Evolutionary conservation across 2,113 vertebrate genomes (phyloP), one percentile per base, ranked within the genome.

Genomic region (Strix uralensis): DNA sequence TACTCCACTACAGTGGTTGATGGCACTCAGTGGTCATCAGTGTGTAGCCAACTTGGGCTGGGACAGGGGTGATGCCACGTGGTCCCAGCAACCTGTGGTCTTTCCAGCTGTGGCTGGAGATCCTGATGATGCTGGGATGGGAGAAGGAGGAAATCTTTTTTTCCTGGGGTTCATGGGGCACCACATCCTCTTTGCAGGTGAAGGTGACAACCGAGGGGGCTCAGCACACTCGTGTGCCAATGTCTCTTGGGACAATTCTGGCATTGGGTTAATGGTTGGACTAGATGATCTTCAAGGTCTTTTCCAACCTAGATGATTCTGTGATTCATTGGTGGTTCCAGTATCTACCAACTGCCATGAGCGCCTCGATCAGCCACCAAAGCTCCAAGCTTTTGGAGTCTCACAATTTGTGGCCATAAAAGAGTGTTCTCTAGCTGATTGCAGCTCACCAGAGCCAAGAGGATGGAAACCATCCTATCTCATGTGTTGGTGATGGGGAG

Each of bases 1-100:
- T 22, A 3, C 16, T 7, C 22, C 42, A 7, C 44, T 12, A 5
- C 0, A 0, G 9, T 23, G 42, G 17, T 16, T 42, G 55, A 12
- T 23, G 49, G 27, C 1, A 4, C 4, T 20, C 29, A 15, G 27
- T 8, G 0, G 13, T 5, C 22, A 27, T 40, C 21, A 36, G 18
- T 0, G 1, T 9, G 40, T 14, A 27, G 29, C 21, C 55, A 47
- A 62, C 47, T 69, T 6, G 1, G 32, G 46, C 38, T 8, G 14
- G 30, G n/a, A 15, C 0, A 2, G 7, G 7, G 25, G 16, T 44
- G 20, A 38, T 40, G n/a, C 36, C 22, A 14, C 5, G 1, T 21
- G 20, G 5, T 55, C 36, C 55, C 21, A 55, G 61, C 9, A 47
- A 36, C 34, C 15, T 1, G 1, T 13, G 9, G 18, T 36, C 58